Evolutionary conservation across 2,797 vertebrate genomes (phyloP), one percentile per base, ranked within the genome.

Genomic region (Eupleurogrammus muticus): DNA sequence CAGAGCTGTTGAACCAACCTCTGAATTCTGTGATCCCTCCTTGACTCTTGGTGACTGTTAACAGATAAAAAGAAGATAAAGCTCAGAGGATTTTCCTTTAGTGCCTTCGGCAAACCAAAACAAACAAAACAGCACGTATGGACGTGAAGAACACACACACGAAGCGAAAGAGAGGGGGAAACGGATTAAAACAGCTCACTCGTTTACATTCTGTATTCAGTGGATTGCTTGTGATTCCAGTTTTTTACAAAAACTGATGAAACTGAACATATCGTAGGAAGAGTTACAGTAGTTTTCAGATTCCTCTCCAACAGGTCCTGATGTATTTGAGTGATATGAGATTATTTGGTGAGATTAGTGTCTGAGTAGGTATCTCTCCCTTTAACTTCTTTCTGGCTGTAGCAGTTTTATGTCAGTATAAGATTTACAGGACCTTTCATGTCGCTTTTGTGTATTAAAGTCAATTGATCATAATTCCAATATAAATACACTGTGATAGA

Each of bases 41-140:
- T 97, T 99, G 87, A 99, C 97, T 93, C 98, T 94, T n/a, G 97
- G 98, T 80, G 97, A 99, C 98, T 99, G 79, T 81, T 89, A 66
- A 85, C 16, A 77, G 28, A 67, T 0, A 11, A 81, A 55, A 57
- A 14, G 23, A 40, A 55, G 35, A 19, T 2, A 32, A 34, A 0
- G 20, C 16, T 82, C 48, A 87, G 78, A 75, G 47, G 34, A 28
- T 20, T 17, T 76, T n/a, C 32, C 12, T 4, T 13, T 1, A 35
- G 8, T 0, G 13, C 7, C 32, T 55, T 61, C 0, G 58, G 62
- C 54, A n/a, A 76, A 79, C 53, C 49, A 59, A 51, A 83, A 75
- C 54, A 51, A 44, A n/a, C 6, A 53, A 61, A 85, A 77, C 54
- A 51, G 71, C 65, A 66, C 24, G 12, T 59, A 10, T 49, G 48